Percentiles rank a stretch among this genome's conserved stretches.
Evolutionary conservation across 2,113 vertebrate genomes (phyloP).

Genomic region (Mesoclemmys tuberculata): DNA sequence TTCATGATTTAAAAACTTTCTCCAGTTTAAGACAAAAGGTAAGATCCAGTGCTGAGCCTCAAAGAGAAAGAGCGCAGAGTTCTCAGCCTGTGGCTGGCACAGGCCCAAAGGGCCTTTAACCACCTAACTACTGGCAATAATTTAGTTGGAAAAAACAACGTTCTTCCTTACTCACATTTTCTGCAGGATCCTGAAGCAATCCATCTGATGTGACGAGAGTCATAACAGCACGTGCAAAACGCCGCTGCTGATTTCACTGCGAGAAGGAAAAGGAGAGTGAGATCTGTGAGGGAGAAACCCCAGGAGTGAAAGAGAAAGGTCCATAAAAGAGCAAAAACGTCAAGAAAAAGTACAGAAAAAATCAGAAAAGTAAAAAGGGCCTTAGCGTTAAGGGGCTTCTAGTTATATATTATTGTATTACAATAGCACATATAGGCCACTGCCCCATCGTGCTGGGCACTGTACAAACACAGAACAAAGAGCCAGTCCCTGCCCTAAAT

Average conservation of each 20-base stretch:
- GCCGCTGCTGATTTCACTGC: not conserved
- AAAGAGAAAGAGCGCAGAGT: no score
- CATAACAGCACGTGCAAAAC: not conserved
- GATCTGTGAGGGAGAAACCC: not conserved
- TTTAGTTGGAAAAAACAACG: not conserved
- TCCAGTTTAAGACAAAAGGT: no score
- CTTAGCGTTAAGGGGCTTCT: not conserved
- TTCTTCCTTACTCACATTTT: not conserved
- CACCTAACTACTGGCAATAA: not conserved
- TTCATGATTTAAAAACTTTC: no score
- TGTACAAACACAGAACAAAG: not conserved
- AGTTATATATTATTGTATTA: not conserved
- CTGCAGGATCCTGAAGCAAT: not conserved
- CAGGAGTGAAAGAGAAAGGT: not conserved
- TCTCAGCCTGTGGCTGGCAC: no score
- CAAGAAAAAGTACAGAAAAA: not conserved
- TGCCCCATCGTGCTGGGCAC: not conserved
- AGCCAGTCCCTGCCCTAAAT: not conserved
- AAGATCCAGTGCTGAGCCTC: no score
- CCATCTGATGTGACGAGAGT: not conserved
- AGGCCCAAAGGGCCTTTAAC: not conserved
- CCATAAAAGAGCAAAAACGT: not conserved
- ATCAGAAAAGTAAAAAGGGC: not conserved
- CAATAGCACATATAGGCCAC: not conserved
- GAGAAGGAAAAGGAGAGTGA: not conserved